Percentiles rank a stretch among this genome's conserved stretches.
These are phyloP conservation scores for Poecilus cupreus DNA, from an alignment of 2,888 invertebrate genomes.

Conservation along the genomic window DNA sequence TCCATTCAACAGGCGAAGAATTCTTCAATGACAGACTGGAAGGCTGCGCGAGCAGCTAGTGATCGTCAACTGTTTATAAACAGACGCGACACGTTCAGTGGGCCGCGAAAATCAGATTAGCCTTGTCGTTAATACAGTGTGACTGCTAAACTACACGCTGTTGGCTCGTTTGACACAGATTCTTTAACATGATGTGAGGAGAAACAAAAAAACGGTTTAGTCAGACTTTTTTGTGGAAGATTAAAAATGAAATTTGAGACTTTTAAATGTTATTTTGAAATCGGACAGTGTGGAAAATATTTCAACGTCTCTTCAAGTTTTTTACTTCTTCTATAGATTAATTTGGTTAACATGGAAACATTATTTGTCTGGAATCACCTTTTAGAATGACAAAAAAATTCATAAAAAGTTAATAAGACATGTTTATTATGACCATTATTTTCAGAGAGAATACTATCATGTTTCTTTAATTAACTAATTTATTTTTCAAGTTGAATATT, in stretches of 20 bases:
- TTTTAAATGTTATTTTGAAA: constrained; percentile 41
- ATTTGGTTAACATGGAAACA: constrained; percentile 37
- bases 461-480: constrained; percentile 30
- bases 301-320: constrained; percentile 11
- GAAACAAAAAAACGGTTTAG: constrained; percentile 38
- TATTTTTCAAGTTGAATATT: constrained; percentile 10
- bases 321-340: constrained; percentile 22
- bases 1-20: constrained; percentile 1
- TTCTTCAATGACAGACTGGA: constrained; percentile 9
- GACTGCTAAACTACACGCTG: constrained; percentile 54
- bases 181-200: constrained; percentile 46
- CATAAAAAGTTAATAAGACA: constrained; percentile 29
- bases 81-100: constrained; percentile 54
- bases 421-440: constrained; percentile 39
- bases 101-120: constrained; percentile 58
- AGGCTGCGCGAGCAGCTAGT: neutral
- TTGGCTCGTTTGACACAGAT: constrained; percentile 54
- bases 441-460: neutral
- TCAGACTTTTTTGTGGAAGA: constrained; percentile 35
- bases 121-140: constrained; percentile 55
- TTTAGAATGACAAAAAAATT: constrained; percentile 4
- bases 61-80: constrained; percentile 45
- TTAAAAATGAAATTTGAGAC: constrained; percentile 50
- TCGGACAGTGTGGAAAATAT: constrained; percentile 21
- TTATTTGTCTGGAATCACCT: constrained; percentile 26